Base-by-base conservation (phyloP, 2,888 invertebrate genomes). In the Campoplex nolae region DNA sequence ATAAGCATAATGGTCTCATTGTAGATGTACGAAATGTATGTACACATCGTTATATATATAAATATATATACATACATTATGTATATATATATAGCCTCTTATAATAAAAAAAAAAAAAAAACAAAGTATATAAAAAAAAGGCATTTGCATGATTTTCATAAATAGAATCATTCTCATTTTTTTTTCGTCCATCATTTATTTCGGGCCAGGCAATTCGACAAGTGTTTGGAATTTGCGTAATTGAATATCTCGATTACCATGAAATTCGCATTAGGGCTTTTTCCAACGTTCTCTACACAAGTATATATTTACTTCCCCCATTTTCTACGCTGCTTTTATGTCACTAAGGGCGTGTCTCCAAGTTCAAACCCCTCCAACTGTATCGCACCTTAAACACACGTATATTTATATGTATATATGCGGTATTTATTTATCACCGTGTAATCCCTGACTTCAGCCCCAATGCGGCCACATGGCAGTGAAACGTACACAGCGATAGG, bases 371-470 rank as follows among this genome's bases (percentile, higher is more conserved):
- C 80, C 79, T 73, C 77, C 74, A 38, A 45, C 83, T 62, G 35
- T 71, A 58, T 86, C 79, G 79, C 78, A 65, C 83, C 86, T 82
- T 67, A 83, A 73, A 67, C 67, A 23, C 42, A 16, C 71, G 28
- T 67, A 23, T 48, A 58, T 42, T 6, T 74, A 56, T 42, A 73
- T 11, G 8, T 35, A 56, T 65, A 38, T 85, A 75, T 75, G 51
- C 90, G 90, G 92, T 93, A 92, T 94, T 94, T 94, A 94, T 94
- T 94, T 94, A 94, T 94, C 93, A 90, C 90, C 92, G 91, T 90
- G 92, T 94, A 94, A 94, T 94, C 94, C 94, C 92, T 93, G 94
- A 94, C 93, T 93, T 92, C 91, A 91, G 90, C 92, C 90, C 83
- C 88, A 90, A 91, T 90, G 92, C 90, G 92, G 92, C 93, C 94